Percentiles rank a stretch among this genome's conserved stretches.
Evolutionary conservation across 2,113 vertebrate genomes (phyloP).

Genomic region (Kobus ellipsiprymnus): DNA sequence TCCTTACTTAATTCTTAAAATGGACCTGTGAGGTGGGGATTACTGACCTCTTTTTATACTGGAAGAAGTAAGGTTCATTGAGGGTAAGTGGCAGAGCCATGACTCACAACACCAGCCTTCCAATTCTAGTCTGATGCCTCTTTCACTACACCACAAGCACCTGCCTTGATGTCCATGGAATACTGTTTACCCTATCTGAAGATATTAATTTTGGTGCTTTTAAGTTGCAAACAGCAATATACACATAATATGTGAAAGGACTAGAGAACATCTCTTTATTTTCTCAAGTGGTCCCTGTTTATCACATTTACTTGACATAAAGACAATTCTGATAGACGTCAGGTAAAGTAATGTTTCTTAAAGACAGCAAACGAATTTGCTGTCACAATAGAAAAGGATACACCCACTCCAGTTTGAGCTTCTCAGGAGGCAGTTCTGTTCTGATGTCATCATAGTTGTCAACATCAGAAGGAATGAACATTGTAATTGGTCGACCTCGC

Average conservation of each 20-base stretch:
- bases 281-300: not conserved
- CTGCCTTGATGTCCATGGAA: not conserved
- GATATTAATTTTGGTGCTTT: not conserved
- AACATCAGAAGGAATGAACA: constrained; percentile 97
- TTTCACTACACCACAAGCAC: not conserved
- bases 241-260: not conserved
- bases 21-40: not conserved
- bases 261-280: not conserved
- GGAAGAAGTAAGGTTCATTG: not conserved
- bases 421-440: constrained; percentile 93
- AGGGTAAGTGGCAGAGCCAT: not conserved
- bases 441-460: constrained; percentile 93
- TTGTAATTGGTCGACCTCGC: constrained; percentile 97
- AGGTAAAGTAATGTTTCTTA: constrained; percentile 4
- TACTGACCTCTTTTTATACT: not conserved
- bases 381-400: constrained; percentile 86
- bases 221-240: constrained; percentile 18
- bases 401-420: constrained; percentile 98
- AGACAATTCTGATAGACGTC: not conserved
- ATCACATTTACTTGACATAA: not conserved
- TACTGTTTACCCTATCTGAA: not conserved
- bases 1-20: not conserved
- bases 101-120: not conserved
- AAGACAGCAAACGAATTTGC: not conserved
- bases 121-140: not conserved